These are phyloP conservation scores for Sceloporus tristichus DNA, from an alignment of 2,113 vertebrate genomes.

Conservation along the genomic window DNA sequence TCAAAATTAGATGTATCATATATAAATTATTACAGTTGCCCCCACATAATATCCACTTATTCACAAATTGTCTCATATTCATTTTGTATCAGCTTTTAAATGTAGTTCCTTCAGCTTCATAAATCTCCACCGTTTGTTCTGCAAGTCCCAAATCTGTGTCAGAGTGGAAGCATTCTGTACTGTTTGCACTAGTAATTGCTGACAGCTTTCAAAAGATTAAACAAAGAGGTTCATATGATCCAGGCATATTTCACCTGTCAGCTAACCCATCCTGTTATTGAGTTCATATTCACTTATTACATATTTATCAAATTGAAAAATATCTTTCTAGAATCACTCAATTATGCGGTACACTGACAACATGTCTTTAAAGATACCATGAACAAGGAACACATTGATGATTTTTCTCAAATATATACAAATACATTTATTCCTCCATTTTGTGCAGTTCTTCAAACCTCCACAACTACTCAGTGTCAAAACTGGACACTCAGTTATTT, in stretches of 20 bases:
- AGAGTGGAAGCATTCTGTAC: neutral
- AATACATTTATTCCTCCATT: neutral
- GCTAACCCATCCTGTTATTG: neutral
- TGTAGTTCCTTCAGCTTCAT: neutral
- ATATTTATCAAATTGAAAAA: constrained; percentile 1
- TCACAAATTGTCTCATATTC: neutral
- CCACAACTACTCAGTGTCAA: neutral
- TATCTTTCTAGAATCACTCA: neutral
- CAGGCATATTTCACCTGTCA: neutral
- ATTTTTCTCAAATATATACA: neutral
- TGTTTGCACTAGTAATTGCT: neutral
- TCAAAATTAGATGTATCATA: neutral
- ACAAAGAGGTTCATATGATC: neutral
- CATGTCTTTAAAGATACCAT: neutral
- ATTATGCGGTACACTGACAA: neutral
- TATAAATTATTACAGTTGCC: neutral
- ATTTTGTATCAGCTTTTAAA: neutral
- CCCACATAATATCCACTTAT: neutral
- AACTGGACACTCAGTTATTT: neutral
- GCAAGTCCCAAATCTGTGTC: neutral
- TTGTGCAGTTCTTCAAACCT: neutral
- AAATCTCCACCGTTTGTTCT: neutral
- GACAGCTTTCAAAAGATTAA: neutral
- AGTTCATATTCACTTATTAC: neutral
- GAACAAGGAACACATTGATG: neutral